Evolutionary conservation across 2,797 vertebrate species (phyloP).

Genomic region (Lycodopsis pacificus): DNA sequence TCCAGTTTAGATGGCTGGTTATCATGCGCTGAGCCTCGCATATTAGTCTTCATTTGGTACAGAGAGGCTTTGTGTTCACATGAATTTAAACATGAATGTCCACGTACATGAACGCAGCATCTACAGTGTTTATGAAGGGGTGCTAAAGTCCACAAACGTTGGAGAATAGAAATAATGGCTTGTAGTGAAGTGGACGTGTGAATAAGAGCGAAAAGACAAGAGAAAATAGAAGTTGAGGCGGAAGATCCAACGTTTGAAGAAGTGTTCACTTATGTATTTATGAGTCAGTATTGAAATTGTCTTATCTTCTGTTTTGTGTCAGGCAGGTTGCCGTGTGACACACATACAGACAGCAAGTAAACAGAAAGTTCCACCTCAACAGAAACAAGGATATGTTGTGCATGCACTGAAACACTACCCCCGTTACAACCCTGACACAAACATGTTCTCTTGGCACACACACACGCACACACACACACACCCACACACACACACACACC

Average conservation of each 20-base stretch:
- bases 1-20: conserved; percentile 38
- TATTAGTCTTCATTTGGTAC: conserved; percentile 37
- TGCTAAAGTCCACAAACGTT: not conserved
- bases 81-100: conserved; percentile 15
- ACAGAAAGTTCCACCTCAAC: not conserved
- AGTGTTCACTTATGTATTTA: not conserved
- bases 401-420: conserved; percentile 27
- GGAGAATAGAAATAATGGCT: not conserved
- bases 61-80: conserved; percentile 38
- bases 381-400: conserved; percentile 3
- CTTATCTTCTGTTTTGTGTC: not conserved
- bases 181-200: not conserved
- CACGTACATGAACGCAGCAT: not conserved
- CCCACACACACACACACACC: conserved; percentile 6
- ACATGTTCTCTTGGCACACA: not conserved
- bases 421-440: conserved; percentile 26
- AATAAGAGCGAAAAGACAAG: not conserved
- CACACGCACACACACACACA: conserved; percentile 8
- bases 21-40: conserved; percentile 32
- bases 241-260: not conserved
- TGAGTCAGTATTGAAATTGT: not conserved
- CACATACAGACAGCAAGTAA: not conserved
- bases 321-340: not conserved
- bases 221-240: not conserved
- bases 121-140: not conserved